These are phyloP conservation scores for Tympanuchus pallidicinctus DNA, from an alignment of 2,113 vertebrate genomes.

Conservation along the genomic window DNA sequence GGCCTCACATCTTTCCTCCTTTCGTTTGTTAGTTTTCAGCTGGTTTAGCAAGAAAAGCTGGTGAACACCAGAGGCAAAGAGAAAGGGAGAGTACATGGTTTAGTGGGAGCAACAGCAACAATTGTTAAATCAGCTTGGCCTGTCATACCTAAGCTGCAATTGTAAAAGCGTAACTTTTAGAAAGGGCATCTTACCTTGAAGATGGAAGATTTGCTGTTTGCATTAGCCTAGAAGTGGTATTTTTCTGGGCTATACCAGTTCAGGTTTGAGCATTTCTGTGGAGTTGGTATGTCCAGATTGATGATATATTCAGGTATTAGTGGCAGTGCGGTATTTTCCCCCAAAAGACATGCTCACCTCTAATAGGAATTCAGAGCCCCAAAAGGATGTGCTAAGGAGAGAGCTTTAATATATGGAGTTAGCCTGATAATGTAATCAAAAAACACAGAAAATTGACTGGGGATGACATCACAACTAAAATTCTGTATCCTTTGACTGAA, in stretches of 20 bases:
- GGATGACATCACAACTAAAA: background rate
- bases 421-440: background rate
- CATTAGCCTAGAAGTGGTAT: background rate
- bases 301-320: background rate
- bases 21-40: background rate
- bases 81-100: background rate
- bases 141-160: background rate
- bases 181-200: conserved; percentile 7
- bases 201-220: background rate
- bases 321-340: fast-evolving
- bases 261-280: background rate
- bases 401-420: background rate
- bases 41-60: background rate
- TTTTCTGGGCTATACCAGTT: background rate
- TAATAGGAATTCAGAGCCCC: background rate
- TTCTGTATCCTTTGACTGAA: background rate
- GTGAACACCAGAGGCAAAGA: background rate
- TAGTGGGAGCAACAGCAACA: background rate
- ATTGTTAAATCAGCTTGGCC: conserved; percentile 29
- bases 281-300: background rate
- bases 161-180: background rate
- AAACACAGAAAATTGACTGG: background rate
- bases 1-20: background rate
- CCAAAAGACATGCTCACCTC: background rate
- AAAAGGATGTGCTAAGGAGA: background rate